Conservation (phyloP, 2,888 invertebrate genomes). For the Isoperla grammatica region DNA sequence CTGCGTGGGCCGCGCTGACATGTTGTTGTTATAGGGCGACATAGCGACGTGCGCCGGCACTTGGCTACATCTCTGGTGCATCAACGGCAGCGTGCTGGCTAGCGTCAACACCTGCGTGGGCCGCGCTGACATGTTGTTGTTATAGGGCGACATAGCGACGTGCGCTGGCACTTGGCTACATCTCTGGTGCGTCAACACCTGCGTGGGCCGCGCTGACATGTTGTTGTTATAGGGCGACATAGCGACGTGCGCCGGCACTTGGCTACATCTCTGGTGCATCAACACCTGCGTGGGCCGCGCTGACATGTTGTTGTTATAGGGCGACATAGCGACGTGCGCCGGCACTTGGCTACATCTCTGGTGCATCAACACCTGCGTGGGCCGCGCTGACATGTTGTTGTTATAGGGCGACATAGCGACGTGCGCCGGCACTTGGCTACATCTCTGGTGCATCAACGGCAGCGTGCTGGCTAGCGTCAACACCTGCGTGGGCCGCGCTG, state of each 20-base stretch:
- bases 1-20: conserved; percentile 75
- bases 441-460: conserved; percentile 97
- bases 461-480: conserved; percentile 74
- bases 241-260: conserved; percentile 94
- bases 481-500: conserved; percentile 79
- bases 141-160: conserved; percentile 91
- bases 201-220: conserved; percentile 76
- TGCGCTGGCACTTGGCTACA: conserved; percentile 95
- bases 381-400: conserved; percentile 71
- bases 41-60: conserved; percentile 97
- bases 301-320: conserved; percentile 69
- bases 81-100: conserved; percentile 79
- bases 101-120: conserved; percentile 88
- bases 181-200: conserved; percentile 93
- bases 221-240: conserved; percentile 83
- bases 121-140: conserved; percentile 67
- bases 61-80: conserved; percentile 93
- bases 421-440: conserved; percentile 92
- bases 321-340: conserved; percentile 96
- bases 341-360: conserved; percentile 94
- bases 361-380: conserved; percentile 92
- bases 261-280: conserved; percentile 94
- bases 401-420: conserved; percentile 91
- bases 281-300: conserved; percentile 86
- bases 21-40: conserved; percentile 76